A percentile compares a stretch with the other conserved stretches of the same genome.
Conservation (phyloP, 2,113 vertebrate genomes). For the Grallaria varia region DNA sequence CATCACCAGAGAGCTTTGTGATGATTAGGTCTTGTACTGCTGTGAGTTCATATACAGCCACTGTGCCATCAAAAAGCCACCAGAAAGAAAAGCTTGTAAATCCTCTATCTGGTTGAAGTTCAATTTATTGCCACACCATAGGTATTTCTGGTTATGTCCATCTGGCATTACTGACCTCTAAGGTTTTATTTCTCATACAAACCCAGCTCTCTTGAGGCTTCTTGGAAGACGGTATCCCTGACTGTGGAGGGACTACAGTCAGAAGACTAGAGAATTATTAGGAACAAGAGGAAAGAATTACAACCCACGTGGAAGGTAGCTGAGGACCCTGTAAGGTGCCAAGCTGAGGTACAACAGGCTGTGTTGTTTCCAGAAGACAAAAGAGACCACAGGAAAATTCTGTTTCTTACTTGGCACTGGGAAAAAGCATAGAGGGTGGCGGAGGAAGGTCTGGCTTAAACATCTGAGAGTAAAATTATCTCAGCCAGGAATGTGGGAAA, state of each 20-base stretch:
- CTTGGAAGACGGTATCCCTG: neutral
- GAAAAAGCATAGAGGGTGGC: neutral
- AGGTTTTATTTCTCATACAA: neutral
- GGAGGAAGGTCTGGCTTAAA: neutral
- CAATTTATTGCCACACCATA: neutral
- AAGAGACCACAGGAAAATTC: neutral
- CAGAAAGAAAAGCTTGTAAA: neutral
- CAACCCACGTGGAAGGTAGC: neutral
- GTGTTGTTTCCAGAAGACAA: neutral
- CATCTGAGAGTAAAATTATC: neutral
- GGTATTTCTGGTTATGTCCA: neutral
- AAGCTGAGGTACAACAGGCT: neutral
- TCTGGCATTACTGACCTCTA: neutral
- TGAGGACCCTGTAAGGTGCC: neutral
- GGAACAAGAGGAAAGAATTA: neutral
- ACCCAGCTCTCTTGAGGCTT: neutral
- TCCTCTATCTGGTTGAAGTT: neutral
- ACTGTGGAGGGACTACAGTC: neutral
- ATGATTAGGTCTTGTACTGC: neutral
- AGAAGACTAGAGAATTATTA: neutral
- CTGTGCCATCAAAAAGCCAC: neutral
- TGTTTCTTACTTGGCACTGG: neutral
- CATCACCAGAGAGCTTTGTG: neutral
- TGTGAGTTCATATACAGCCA: neutral
- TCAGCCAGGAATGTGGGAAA: neutral